A percentile compares a stretch with the other conserved stretches of the same genome.
Evolutionary conservation across 2,113 vertebrate genomes (phyloP).

Genomic region (Microtus montanus): DNA sequence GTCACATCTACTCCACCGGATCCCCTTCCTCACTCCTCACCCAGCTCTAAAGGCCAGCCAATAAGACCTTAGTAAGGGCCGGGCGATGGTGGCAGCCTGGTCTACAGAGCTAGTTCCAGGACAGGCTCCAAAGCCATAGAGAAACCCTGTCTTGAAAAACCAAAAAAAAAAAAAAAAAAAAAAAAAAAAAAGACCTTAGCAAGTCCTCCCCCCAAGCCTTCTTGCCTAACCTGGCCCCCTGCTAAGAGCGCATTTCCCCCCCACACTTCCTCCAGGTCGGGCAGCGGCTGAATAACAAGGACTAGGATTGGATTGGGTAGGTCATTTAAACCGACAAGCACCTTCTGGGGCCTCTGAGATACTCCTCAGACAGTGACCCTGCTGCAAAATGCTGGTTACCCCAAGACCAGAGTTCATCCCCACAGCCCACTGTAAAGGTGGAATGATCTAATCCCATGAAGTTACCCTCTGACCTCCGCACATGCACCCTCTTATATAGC

Average conservation of each 20-base stretch:
- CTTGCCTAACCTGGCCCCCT: neutral
- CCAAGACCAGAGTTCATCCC: neutral
- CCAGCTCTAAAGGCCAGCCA: neutral
- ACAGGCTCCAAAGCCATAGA: no score
- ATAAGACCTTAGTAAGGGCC: no score
- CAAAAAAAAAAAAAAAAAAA: no score
- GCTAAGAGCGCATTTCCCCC: neutral
- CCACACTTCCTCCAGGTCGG: neutral
- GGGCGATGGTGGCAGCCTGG: no score
- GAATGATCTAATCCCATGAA: neutral
- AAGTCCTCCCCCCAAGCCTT: neutral
- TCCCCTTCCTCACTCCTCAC: neutral
- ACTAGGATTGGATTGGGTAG: accelerated
- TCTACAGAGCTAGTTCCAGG: no score
- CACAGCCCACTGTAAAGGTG: neutral
- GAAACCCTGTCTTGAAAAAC: no score
- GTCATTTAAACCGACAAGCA: neutral
- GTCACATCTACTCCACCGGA: neutral
- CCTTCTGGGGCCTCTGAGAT: neutral
- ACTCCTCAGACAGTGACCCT: neutral
- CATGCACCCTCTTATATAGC: neutral
- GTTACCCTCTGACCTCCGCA: no score
- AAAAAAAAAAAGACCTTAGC: no score
- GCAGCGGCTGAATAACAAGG: neutral
- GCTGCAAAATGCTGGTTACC: neutral